Base-by-base conservation (phyloP, 2,797 vertebrate species). In the Notamacropus eugenii region DNA sequence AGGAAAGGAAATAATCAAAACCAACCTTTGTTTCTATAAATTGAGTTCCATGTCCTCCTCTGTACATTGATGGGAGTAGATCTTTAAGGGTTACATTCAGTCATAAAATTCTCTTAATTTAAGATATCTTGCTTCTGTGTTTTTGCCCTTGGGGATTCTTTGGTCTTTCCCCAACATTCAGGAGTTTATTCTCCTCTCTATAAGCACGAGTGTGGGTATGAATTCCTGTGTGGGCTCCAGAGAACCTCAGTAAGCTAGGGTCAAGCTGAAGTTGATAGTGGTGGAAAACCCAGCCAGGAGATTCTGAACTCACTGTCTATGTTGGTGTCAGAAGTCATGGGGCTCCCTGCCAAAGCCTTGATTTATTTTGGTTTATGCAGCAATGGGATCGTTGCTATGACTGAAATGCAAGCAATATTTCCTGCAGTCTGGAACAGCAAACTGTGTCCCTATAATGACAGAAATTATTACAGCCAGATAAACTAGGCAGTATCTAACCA, bases 391-490 rank as follows among this genome's bases (percentile, higher is more conserved):
- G 55, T 96, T 98, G 96, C 97, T 96, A 93, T 97, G 95, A 94
- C 93, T 91, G 93, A 91, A 90, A 4, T 52, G 34, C 90, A 95
- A 94, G 95, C 96, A 93, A 54, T 57, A 57, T 50, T 59, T 96
- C 96, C 97, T 92, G 54, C 67, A 96, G 97, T 96, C 87, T 96
- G 96, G 90, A 94, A 82, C 22, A 92, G 97, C 93, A 90, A 93
- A 90, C n/a, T 97, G 97, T 97, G 50, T 96, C 96, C 95, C 46
- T 96, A 96, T 94, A 54, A 59, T n/a, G 96, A 96, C 92, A 93
- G 92, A 59, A 67, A 96, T 96, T 95, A 96, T 95, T 98, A 95
- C 91, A 96, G 95, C 94, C 93, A 94, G 97, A 97, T 96, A 96
- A 97, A 97, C 96, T 93, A 58, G 54, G 94, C 55, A 50, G 93